phyloP scores from a whole-genome alignment of 2,113 vertebrate genomes.

The Tragelaphus buxtoni region DNA sequence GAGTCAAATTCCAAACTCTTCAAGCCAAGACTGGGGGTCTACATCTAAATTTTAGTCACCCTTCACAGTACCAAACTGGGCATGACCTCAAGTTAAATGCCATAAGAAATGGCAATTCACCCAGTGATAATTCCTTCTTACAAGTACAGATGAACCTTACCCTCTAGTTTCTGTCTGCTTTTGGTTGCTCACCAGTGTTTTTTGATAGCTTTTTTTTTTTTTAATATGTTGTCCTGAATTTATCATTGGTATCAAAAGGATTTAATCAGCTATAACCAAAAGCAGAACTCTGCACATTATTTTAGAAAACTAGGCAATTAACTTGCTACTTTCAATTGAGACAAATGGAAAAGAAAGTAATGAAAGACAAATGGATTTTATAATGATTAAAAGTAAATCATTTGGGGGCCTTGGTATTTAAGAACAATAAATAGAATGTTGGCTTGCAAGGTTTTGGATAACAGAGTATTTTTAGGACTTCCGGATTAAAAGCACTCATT shows the following conservation, averaged over 20 bases:
- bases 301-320: background rate
- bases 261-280: background rate
- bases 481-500: background rate
- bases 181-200: background rate
- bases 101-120: background rate
- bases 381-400: background rate
- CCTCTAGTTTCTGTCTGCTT: background rate
- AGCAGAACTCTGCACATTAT: background rate
- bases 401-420: background rate
- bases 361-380: background rate
- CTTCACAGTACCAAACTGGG: background rate
- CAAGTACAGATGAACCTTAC: background rate
- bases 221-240: background rate
- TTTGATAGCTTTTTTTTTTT: background rate
- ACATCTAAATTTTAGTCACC: background rate
- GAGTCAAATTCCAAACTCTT: background rate
- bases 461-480: background rate
- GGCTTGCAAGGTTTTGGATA: background rate
- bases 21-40: background rate
- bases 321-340: background rate
- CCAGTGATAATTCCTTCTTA: background rate
- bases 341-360: background rate
- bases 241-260: background rate
- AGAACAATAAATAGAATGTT: background rate
- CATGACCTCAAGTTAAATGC: background rate